A percentile compares a stretch with the other conserved stretches of the same genome.
Conservation (phyloP, 53 echinoderm and acorn worm species). For the Patiria pectinifera region DNA sequence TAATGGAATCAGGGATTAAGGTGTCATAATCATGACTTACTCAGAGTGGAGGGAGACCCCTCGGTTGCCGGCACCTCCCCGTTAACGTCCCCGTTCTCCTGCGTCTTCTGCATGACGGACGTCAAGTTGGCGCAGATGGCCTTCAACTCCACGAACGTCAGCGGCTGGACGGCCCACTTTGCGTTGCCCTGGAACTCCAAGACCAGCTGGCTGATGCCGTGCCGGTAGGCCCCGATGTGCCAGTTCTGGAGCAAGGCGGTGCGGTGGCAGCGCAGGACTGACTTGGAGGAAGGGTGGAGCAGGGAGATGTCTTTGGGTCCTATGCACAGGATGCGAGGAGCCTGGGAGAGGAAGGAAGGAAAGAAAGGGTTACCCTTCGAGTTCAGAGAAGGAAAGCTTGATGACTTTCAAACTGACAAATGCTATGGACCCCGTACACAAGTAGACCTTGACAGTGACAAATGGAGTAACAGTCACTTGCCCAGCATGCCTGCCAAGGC, state of each 20-base stretch:
- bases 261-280: conserved; percentile 78
- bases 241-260: conserved; percentile 82
- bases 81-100: conserved; percentile 62
- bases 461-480: too few species aligned
- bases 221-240: conserved; percentile 83
- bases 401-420: too few species aligned
- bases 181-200: conserved; percentile 80
- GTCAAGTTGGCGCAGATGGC: conserved; percentile 88
- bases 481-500: too few species aligned
- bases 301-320: conserved; percentile 84
- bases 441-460: too few species aligned
- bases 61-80: conserved; percentile 7
- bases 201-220: conserved; percentile 81
- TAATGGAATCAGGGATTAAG: not conserved
- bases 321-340: conserved; percentile 82
- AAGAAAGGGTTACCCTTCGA: not conserved
- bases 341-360: conserved; percentile 49
- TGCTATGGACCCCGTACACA: too few species aligned
- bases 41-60: conserved; percentile 11
- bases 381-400: not conserved
- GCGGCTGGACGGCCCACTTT: conserved; percentile 84
- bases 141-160: conserved; percentile 81
- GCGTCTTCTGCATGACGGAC: conserved; percentile 85
- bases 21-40: not conserved
- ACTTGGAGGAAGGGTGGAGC: conserved; percentile 79